Evolutionary conservation across 2,888 invertebrate genomes (phyloP).

Genomic region (Eupithecia exiguata): DNA sequence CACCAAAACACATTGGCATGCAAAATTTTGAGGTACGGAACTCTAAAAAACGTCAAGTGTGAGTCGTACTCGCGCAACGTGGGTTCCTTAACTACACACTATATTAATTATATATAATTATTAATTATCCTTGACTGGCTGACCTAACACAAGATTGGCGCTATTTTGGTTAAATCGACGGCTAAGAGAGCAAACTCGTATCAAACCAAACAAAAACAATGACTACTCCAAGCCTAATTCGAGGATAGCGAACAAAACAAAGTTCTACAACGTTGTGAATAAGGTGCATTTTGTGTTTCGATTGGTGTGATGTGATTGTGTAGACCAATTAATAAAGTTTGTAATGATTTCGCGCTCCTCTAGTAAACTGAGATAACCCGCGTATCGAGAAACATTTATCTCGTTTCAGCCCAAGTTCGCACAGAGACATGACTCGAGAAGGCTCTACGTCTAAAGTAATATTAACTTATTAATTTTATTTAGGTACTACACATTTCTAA

Average conservation of each 20-base stretch:
- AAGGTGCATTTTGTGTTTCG: not conserved
- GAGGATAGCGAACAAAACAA: not conserved
- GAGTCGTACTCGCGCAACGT: no score
- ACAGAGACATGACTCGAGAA: constrained; percentile 16
- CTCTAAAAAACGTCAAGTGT: no score
- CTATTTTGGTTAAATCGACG: not conserved
- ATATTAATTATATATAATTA: no score
- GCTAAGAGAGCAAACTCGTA: not conserved
- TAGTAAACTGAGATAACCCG: constrained; percentile 33
- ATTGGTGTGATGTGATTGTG: not conserved
- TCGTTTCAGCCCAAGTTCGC: constrained; percentile 11
- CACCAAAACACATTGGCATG: no score
- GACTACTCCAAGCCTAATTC: not conserved
- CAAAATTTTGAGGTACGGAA: no score
- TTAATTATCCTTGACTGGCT: not conserved
- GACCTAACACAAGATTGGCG: not conserved
- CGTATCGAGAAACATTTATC: constrained; percentile 30
- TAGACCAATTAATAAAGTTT: not conserved
- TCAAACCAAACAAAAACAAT: not conserved
- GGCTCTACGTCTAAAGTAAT: not conserved
- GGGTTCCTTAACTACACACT: no score
- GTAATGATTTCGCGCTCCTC: not conserved
- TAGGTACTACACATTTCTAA: no score
- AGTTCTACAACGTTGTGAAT: not conserved
- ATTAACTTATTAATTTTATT: not conserved